Evolutionary conservation across 2,888 invertebrate species (phyloP).

Genomic region (Corythucha ciliata): DNA sequence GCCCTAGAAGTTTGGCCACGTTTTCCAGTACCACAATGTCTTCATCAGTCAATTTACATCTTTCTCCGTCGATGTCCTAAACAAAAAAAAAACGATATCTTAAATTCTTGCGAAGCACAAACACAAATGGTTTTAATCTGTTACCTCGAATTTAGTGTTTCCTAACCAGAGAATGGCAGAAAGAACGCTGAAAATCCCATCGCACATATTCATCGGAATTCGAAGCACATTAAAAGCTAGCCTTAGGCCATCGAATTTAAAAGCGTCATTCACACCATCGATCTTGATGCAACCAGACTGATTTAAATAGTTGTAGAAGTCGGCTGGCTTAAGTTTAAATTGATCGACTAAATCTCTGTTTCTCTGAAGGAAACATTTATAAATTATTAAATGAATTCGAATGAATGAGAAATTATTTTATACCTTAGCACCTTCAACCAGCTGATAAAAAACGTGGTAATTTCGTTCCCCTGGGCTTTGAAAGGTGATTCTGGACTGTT

Average conservation of each 20-base stretch:
- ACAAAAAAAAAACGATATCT: conserved; percentile 27
- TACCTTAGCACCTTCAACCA: conserved; percentile 76
- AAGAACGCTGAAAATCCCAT: conserved; percentile 78
- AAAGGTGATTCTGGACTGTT: conserved; percentile 82
- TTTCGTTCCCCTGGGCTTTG: conserved; percentile 80
- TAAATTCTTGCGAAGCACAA: too few species aligned
- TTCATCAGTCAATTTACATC: conserved; percentile 61
- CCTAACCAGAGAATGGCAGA: conserved; percentile 87
- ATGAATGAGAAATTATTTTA: not conserved
- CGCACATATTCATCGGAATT: conserved; percentile 74
- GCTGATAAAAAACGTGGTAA: conserved; percentile 86
- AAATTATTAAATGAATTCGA: conserved; percentile 1
- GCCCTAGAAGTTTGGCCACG: conserved; percentile 62
- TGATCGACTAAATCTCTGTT: conserved; percentile 66
- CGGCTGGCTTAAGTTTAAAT: conserved; percentile 62
- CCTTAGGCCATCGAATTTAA: conserved; percentile 71
- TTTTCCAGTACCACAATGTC: conserved; percentile 63
- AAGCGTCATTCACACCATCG: conserved; percentile 56
- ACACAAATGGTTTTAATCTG: not conserved
- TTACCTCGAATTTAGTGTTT: conserved; percentile 68
- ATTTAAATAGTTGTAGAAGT: conserved; percentile 72
- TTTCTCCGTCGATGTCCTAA: conserved; percentile 77
- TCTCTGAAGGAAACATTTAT: conserved; percentile 44
- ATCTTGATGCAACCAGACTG: conserved; percentile 64
- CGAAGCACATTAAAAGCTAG: conserved; percentile 82